Conservation (phyloP, 2,797 vertebrate species). For the Rhinichthys osculus region DNA sequence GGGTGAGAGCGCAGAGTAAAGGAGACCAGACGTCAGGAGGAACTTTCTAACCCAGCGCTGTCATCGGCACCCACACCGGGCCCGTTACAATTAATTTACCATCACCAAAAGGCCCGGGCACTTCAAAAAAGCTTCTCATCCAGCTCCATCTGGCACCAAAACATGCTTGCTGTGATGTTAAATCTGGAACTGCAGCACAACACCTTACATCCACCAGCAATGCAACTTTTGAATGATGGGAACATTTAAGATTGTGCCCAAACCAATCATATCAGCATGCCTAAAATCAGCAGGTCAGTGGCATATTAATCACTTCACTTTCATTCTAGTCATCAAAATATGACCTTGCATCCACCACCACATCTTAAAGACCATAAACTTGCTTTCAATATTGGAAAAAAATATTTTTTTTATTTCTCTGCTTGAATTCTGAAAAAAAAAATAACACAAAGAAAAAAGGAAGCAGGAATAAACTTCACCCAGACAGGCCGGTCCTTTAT, state of each 20-base stretch:
- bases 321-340: background rate
- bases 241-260: conserved; percentile 40
- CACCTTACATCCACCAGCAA: conserved; percentile 45
- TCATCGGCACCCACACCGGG: conserved; percentile 68
- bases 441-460: background rate
- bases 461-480: conserved; percentile 24
- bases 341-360: background rate
- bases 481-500: conserved; percentile 43
- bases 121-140: conserved; percentile 72
- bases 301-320: conserved; percentile 6
- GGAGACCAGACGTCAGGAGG: conserved; percentile 51
- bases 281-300: conserved; percentile 10
- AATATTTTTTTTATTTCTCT: background rate
- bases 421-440: conserved; percentile 27
- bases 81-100: conserved; percentile 81
- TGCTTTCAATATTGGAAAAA: conserved; percentile 30
- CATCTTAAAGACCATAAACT: conserved; percentile 4
- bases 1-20: conserved; percentile 15
- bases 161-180: conserved; percentile 67
- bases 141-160: conserved; percentile 65
- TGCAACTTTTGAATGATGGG: conserved; percentile 51
- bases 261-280: conserved; percentile 28
- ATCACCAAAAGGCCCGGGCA: conserved; percentile 74
- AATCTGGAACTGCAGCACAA: conserved; percentile 66
- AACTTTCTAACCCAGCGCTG: conserved; percentile 67